phyloP scores from a whole-genome alignment of 2,797 vertebrate species.

The Enteromius paludinosus region DNA sequence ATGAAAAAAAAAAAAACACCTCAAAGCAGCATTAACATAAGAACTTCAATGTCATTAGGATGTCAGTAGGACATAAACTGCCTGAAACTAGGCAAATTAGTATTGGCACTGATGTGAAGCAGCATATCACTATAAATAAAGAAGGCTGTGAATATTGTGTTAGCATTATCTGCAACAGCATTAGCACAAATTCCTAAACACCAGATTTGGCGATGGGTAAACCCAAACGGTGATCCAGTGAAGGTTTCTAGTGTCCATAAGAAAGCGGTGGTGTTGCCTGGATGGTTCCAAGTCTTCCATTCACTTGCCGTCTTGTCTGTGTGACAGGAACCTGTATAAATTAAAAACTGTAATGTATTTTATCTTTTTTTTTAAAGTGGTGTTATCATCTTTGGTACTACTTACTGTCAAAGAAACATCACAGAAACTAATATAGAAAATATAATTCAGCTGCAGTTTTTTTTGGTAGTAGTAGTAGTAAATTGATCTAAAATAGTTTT shows the following conservation, averaged over 20 bases:
- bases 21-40: constrained; percentile 9
- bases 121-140: constrained; percentile 45
- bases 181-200: neutral
- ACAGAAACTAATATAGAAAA: neutral
- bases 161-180: constrained; percentile 24
- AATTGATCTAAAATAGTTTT: neutral
- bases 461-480: neutral
- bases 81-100: constrained; percentile 29
- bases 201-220: constrained; percentile 44
- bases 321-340: constrained; percentile 72
- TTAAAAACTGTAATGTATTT: constrained; percentile 37
- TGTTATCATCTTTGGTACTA: neutral
- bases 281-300: constrained; percentile 79
- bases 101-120: constrained; percentile 57
- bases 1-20: neutral
- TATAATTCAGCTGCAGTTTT: neutral
- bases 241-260: constrained; percentile 43
- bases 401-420: neutral
- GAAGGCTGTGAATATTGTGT: constrained; percentile 21
- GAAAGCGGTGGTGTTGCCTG: constrained; percentile 62
- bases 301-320: constrained; percentile 78
- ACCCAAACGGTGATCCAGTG: constrained; percentile 4
- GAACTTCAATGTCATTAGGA: constrained; percentile 13
- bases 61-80: constrained; percentile 18
- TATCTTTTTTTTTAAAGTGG: neutral